Evolutionary conservation across 2,113 vertebrate species (phyloP).

Genomic region (Chunga burmeisteri): DNA sequence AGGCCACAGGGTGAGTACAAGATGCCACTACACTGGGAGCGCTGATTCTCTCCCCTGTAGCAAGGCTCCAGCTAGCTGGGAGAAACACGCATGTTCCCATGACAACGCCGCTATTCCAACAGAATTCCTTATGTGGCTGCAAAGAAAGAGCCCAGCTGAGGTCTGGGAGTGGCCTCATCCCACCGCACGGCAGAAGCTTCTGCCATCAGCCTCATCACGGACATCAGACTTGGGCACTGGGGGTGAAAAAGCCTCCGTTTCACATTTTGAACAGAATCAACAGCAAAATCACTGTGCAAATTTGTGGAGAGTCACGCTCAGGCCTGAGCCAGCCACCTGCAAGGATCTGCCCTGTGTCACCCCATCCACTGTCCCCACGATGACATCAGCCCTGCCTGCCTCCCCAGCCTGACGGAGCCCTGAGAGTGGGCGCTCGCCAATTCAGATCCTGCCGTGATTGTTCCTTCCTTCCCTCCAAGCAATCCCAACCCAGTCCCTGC

Average conservation of each 20-base stretch:
- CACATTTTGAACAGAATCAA: rapidly evolving
- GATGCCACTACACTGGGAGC: neutral
- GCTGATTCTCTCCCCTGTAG: neutral
- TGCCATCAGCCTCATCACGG: neutral
- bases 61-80: neutral
- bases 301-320: rapidly evolving
- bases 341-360: neutral
- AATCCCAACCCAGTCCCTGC: neutral
- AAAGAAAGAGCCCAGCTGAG: conserved; percentile 14
- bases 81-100: neutral
- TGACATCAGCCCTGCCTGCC: too few relatives aligned
- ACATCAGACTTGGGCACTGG: rapidly evolving
- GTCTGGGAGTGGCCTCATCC: neutral
- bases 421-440: neutral
- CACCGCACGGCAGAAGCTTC: neutral
- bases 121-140: conserved; percentile 65
- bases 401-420: neutral
- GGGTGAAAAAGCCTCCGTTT: neutral
- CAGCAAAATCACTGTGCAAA: neutral
- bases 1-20: neutral
- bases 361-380: rapidly evolving
- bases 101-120: conserved; percentile 30
- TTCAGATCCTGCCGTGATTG: neutral
- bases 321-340: rapidly evolving
- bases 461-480: neutral